Evolutionary conservation across 1,140 invertebrate species (phyloP), one percentile per base, ranked within the genome.

Genomic region (Cherax destructor): DNA sequence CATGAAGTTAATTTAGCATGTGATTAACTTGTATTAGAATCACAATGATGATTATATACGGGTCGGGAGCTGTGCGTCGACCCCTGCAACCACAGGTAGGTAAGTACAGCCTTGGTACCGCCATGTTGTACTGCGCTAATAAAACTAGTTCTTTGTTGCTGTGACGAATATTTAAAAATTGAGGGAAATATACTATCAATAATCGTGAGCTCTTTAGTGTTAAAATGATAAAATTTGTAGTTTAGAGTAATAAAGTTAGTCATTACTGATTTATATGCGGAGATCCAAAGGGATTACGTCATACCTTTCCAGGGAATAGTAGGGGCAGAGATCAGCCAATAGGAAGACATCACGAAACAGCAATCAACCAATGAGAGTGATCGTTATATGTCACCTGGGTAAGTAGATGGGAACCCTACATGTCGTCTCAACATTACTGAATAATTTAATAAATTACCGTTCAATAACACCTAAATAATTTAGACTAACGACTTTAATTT

Each of bases 381-480:
- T 72, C 41, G 10, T 84, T 85, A 41, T 85, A 77, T 59, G 50
- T 18, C 81, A 2, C 52, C 59, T 52, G 47, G 69, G 86, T 69
- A 61, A 79, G 86, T 61, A 88, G 74, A 78, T 65, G 83, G 49
- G 61, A 76, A 65, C 81, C 47, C 49, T 56, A 49, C 80, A 76
- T 21, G 61, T 18, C 72, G 49, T 59, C 50, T 83, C 30, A 61
- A 91, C 13, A 78, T 91, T 91, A 84, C 6, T 72, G 83, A 91
- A 85, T 91, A 91, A 91, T 91, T 84, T 84, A 88, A 65, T 88
- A 81, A 88, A 88, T 49, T 50, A 83, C 86, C 86, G 86, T 88
- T 88, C 86, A 88, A 30, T 24, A 30, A 47, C 47, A 50, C 30
- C 13, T 9, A 2, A 13, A 59, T 41, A 41, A 41, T 41, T 41